Evolutionary conservation across 2,113 vertebrate genomes (phyloP), one percentile per base, ranked within the genome.

Genomic region (Emydocephalus ijimae): DNA sequence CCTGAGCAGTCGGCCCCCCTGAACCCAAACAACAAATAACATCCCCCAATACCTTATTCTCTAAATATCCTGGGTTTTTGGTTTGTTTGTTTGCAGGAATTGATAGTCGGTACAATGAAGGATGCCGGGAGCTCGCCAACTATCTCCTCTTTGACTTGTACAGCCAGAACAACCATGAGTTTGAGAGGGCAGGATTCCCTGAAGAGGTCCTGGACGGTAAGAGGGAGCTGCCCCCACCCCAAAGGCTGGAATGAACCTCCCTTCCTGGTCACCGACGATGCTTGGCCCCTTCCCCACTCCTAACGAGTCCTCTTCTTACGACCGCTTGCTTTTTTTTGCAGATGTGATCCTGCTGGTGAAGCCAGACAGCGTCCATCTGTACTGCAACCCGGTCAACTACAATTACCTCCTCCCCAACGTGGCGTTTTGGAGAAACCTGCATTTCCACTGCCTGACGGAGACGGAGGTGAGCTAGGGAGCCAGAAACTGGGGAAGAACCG

Each of bases 301-400:
- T 56, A 26, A 29, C 8, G 4, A 11, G 3, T 15, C 34, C 26
- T 56, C 29, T 20, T 48, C 11, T 57, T 9, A 15, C 11, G 34
- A 5, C n/a, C 23, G 92, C 94, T 81, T 96, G 85, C 91, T 93
- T 94, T 52, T 97, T n/a, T 96, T n/a, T 96, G 57, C 29, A 99
- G 99, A 99, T 96, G 98, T 99, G 92, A 99, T 99, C 93, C 96
- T 99, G 93, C 96, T 99, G 95, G 98, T 99, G 93, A 99, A 99
- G 95, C 97, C 98, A 1, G 98, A 99, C 91, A 98, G 98, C 91
- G 98, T 99, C 94, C 99, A 99, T 94, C 98, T 99, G 90, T 99
- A 99, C 96, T 99, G 99, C 96, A 99, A 99, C 96, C 99, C 99
- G 85, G 96, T 99, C 93, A 99, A 99, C 97, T 99, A 99, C 94